phyloP scores from a whole-genome alignment of 2,113 vertebrate genomes.

The Pteropus alecto region DNA sequence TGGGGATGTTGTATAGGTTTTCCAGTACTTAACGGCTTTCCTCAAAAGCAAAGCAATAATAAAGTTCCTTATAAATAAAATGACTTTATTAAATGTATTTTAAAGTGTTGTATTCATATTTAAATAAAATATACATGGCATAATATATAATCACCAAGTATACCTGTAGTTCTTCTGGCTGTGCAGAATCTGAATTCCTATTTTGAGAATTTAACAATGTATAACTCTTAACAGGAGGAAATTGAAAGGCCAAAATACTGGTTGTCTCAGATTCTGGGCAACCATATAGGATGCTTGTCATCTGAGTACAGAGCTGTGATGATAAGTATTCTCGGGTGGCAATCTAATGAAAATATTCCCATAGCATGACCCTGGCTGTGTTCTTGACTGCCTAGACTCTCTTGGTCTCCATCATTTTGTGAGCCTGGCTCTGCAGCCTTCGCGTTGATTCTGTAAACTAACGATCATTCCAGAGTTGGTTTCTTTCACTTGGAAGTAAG shows the following conservation, averaged over 20 bases:
- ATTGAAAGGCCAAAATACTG: neutral
- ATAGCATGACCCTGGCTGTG: neutral
- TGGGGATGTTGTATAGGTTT: neutral
- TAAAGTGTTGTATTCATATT: neutral
- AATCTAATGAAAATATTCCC: neutral
- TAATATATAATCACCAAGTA: neutral
- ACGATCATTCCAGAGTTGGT: neutral
- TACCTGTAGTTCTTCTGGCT: neutral
- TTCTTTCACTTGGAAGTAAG: conserved; percentile 16
- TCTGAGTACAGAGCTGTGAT: neutral
- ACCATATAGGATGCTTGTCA: neutral
- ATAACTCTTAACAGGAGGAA: neutral
- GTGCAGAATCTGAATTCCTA: neutral
- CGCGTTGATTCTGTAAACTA: neutral
- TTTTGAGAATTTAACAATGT: neutral
- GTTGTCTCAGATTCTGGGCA: neutral
- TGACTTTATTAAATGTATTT: neutral
- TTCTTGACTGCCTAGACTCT: neutral
- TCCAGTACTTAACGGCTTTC: neutral
- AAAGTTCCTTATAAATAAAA: neutral
- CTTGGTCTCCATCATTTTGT: neutral
- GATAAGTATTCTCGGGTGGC: neutral
- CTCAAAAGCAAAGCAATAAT: neutral
- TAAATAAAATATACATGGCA: neutral
- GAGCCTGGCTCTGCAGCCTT: neutral